Base-by-base conservation (phyloP, 2,797 vertebrate genomes). In the Brachymystax lenok region DNA sequence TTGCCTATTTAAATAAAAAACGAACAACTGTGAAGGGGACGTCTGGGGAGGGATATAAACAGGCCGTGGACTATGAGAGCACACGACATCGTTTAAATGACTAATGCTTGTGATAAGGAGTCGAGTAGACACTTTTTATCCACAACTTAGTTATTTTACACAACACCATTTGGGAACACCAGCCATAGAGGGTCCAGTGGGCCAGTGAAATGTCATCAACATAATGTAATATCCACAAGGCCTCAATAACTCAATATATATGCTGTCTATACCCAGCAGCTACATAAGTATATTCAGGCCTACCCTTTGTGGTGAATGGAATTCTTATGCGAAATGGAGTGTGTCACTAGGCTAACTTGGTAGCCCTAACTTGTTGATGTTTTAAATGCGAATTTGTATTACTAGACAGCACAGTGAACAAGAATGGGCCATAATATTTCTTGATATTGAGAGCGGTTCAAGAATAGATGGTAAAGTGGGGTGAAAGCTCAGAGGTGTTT, bases 21-120 rank as follows among this genome's bases (percentile, higher is more conserved):
- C 40, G 40, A 46, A 13, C 40, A 63, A 63, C 59, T 24, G 21
- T n/a, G 21, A 63, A 21, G 21, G 10, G 59, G 59, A 24, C 59
- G 24, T 63, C 21, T 63, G 59, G 7, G 56, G 56, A 21, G 19
- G 56, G 56, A 59, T 59, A n/a, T 59, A n/a, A 59, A 10, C 56
- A 59, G 6, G 19, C 10, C 7, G 17, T 59, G 56, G 56, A 10
- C 56, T 59, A 17, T 63, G 59, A 17, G 66, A 16, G 28, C 28
- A 35, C 28, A 67, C 35, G 64, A 67, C 13, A 27, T 67, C 66
- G 16, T 67, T 33, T 67, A 67, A 67, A 67, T 63, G 6, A 63
- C 59, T 27, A 24, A 10, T 24, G 59, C 59, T 61, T 61, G 59
- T 63, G 21, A 24, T 12, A 63, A 10, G 16, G 27, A 16, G 24